Percentiles rank a stretch among this genome's conserved stretches.
Conservation (phyloP, 92 coral and sea anemone species). For the Virgularia gustaviana region DNA sequence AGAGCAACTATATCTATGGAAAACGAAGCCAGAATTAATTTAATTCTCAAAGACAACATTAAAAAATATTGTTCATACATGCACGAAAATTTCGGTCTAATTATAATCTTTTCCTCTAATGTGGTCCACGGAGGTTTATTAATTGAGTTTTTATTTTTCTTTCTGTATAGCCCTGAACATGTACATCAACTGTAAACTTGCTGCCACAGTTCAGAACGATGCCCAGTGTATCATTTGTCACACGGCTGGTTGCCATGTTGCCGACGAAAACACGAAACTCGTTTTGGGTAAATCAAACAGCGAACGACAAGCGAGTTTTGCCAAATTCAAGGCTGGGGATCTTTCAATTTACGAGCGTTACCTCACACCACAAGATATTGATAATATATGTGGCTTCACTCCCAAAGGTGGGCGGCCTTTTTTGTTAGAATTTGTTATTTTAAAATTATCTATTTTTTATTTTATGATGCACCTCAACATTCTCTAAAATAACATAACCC, state of each 20-base stretch:
- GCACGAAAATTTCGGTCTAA: neutral
- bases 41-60: no score
- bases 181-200: slow-evolving; percentile 84
- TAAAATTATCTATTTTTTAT: no score
- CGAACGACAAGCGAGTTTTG: slow-evolving; percentile 85
- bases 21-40: no score
- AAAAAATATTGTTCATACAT: no score
- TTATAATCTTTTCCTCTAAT: neutral
- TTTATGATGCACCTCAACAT: no score
- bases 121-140: neutral
- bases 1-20: no score
- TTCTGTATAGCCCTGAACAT: slow-evolving; percentile 78
- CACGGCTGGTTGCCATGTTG: slow-evolving; percentile 77
- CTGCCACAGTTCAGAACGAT: slow-evolving; percentile 62
- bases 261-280: slow-evolving; percentile 81
- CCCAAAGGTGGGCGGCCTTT: no score
- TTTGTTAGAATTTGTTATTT: no score
- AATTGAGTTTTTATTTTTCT: neutral
- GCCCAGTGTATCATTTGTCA: slow-evolving; percentile 90
- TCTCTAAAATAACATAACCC: no score
- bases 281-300: slow-evolving; percentile 86
- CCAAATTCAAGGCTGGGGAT: slow-evolving; percentile 92
- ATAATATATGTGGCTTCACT: slow-evolving; percentile 69
- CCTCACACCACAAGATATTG: slow-evolving; percentile 64
- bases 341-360: slow-evolving; percentile 81